Percentiles rank a stretch among this genome's conserved stretches.
phyloP scores from a whole-genome alignment of 2,888 invertebrate species.

The Germaria angustata region DNA sequence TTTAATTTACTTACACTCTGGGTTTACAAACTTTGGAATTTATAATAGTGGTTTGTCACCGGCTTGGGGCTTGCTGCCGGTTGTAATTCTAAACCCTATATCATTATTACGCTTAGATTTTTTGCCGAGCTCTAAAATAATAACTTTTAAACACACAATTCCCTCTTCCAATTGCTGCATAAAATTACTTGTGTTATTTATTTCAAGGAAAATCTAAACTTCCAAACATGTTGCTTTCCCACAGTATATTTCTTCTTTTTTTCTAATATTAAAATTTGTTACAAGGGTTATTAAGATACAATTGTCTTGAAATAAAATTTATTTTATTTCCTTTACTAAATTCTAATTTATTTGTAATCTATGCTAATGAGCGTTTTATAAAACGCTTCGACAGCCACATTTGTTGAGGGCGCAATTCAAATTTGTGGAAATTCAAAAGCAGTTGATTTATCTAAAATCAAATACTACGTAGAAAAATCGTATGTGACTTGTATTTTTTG shows the following conservation, averaged over 20 bases:
- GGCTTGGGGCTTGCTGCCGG: no score
- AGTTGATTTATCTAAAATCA: conserved; percentile 35
- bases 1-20: no score
- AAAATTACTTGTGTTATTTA: no score
- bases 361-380: conserved; percentile 57
- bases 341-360: conserved; percentile 61
- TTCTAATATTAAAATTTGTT: not conserved
- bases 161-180: no score
- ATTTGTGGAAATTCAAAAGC: conserved; percentile 14
- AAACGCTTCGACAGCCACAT: conserved; percentile 38
- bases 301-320: conserved; percentile 32
- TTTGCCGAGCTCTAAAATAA: no score
- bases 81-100: no score
- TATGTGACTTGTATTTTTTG: conserved; percentile 25
- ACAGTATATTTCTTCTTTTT: not conserved
- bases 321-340: conserved; percentile 35
- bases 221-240: not conserved
- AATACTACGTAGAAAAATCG: conserved; percentile 18
- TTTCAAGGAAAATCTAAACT: not conserved
- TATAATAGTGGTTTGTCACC: no score
- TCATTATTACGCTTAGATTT: no score
- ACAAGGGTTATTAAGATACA: conserved; percentile 2
- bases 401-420: conserved; percentile 24
- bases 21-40: no score
- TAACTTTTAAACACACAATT: no score